These are phyloP conservation scores for Crepidodera aurea DNA, from an alignment of 2,888 invertebrate genomes.

Conservation along the genomic window DNA sequence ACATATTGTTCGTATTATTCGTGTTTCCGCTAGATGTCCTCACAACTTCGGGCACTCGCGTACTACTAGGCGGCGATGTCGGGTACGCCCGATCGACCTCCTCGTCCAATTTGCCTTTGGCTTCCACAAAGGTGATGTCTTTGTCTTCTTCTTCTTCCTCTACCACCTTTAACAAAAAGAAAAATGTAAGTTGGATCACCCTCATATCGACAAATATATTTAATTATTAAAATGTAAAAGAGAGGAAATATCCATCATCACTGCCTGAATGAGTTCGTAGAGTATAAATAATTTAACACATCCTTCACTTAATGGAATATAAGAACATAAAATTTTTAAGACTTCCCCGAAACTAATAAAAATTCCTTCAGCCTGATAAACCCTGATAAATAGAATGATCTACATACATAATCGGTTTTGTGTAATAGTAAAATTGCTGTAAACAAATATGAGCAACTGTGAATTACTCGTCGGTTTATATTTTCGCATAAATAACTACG, in stretches of 20 bases:
- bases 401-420: not conserved
- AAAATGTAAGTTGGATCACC: no score
- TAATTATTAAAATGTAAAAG: no score
- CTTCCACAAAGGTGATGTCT: conserved; percentile 25
- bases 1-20: conserved; percentile 42
- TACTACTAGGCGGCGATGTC: conserved; percentile 43
- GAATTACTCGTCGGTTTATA: no score
- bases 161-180: conserved; percentile 6
- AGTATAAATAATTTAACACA: not conserved
- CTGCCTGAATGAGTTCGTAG: no score
- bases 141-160: conserved; percentile 30
- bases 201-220: no score
- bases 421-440: no score
- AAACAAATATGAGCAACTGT: no score
- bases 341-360: conserved; percentile 1
- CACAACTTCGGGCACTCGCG: conserved; percentile 48
- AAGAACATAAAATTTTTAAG: not conserved
- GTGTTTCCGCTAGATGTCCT: conserved; percentile 25
- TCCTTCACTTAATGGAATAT: conserved; percentile 1
- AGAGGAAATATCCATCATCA: not conserved
- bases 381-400: no score
- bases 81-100: conserved; percentile 25
- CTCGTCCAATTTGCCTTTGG: conserved; percentile 30
- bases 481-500: no score
- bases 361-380: no score